Percentiles rank a stretch among this genome's conserved stretches.
Evolutionary conservation across 2,113 vertebrate species (phyloP).

Genomic region (Stomatorhinus ivindoensis): DNA sequence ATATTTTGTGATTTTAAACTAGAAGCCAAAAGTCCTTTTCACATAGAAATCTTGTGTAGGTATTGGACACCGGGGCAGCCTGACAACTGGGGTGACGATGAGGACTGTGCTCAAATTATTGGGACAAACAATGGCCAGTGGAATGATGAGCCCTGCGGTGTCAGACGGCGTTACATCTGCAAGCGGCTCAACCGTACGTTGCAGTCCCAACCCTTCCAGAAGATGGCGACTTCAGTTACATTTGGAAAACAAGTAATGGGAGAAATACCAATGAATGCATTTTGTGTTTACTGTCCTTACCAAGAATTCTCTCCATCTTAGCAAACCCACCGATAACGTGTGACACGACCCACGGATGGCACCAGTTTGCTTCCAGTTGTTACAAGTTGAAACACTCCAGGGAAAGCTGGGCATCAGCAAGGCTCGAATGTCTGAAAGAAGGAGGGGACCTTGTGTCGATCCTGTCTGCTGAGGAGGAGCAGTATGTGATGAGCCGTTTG

Average conservation of each 20-base stretch:
- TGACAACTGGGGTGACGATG: slow-evolving; percentile 49
- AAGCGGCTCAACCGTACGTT: slow-evolving; percentile 53
- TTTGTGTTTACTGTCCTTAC: neutral
- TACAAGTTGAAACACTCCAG: slow-evolving; percentile 49
- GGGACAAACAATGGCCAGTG: slow-evolving; percentile 45
- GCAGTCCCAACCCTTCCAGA: neutral
- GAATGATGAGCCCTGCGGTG: slow-evolving; percentile 55
- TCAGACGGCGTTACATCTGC: slow-evolving; percentile 54
- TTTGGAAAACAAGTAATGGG: neutral
- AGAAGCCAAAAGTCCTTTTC: neutral
- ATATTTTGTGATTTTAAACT: neutral
- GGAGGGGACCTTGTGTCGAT: slow-evolving; percentile 64
- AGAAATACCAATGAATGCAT: neutral
- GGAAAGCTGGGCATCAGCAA: slow-evolving; percentile 54
- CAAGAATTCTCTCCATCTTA: slow-evolving; percentile 23
- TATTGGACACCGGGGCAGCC: slow-evolving; percentile 55
- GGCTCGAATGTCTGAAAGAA: slow-evolving; percentile 52
- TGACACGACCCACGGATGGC: slow-evolving; percentile 53
- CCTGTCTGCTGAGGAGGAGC: slow-evolving; percentile 41
- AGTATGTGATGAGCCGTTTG: slow-evolving; percentile 40
- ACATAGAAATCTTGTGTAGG: slow-evolving; percentile 32
- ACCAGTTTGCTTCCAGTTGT: slow-evolving; percentile 49
- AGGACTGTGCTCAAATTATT: slow-evolving; percentile 40
- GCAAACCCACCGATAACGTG: slow-evolving; percentile 54
- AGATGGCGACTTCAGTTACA: neutral